Evolutionary conservation across 2,888 invertebrate species (phyloP).

Genomic region (Tenthredo mesomela): DNA sequence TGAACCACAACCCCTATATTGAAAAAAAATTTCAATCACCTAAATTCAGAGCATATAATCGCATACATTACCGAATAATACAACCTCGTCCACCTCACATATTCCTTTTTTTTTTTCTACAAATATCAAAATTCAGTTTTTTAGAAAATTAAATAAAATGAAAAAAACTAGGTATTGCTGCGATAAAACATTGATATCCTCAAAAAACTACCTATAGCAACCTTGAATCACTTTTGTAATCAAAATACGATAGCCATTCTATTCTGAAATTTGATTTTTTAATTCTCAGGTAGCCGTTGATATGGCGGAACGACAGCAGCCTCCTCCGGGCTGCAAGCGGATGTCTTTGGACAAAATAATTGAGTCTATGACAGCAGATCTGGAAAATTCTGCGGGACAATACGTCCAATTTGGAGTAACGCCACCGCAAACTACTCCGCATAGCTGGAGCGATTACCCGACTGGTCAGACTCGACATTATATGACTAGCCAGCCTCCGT

Average conservation of each 20-base stretch:
- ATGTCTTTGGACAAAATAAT: conserved; percentile 81
- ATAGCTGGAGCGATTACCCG: conserved; percentile 73
- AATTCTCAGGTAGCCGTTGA: conserved; percentile 41
- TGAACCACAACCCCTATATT: background rate
- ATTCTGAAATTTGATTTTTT: conserved; percentile 51
- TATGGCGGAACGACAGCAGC: conserved; percentile 67
- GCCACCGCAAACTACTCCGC: conserved; percentile 72
- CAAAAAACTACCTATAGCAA: background rate
- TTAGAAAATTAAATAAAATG: background rate
- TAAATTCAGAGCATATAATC: background rate
- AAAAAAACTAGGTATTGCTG: background rate
- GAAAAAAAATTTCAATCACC: background rate
- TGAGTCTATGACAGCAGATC: conserved; percentile 82
- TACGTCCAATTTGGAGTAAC: conserved; percentile 80
- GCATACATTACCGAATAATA: background rate
- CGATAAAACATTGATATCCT: background rate
- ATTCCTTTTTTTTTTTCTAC: background rate
- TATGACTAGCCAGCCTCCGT: conserved; percentile 60
- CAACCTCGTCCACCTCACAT: background rate
- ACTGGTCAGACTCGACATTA: conserved; percentile 68
- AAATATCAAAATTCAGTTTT: background rate
- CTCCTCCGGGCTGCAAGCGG: conserved; percentile 69
- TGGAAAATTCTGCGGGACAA: conserved; percentile 81
- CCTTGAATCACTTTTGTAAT: background rate
- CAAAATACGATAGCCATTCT: background rate